Base-by-base conservation (phyloP, 2,888 invertebrate genomes). In the Carpatolechia fugitivella region DNA sequence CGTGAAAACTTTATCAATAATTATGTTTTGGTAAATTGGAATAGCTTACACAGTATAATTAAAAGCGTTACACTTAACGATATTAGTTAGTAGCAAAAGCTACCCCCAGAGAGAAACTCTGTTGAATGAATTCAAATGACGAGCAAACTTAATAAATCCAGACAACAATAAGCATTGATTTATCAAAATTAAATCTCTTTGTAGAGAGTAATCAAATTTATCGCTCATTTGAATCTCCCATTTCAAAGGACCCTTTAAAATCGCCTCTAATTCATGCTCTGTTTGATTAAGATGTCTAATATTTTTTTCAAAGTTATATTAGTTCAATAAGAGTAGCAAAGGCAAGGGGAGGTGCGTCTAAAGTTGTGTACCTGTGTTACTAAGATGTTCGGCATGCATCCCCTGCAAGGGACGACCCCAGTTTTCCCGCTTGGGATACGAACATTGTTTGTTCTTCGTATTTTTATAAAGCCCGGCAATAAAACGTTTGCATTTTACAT, bases 401-500 rank as follows among this genome's bases (percentile, higher is more conserved):
- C 64, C 60, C 64, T 20, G 24, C 29, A 24, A 44, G 44, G 44
- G 24, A 20, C 18, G 8, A 38, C 44, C 44, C 44, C 24, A 7
- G 13, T 24, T 13, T 44, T 13, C 44, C 44, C 66, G 72, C 70
- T 69, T 66, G 68, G 72, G 68, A 82, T 80, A 81, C 76, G 75
- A 74, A 78, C 76, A 82, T 85, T 88, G 85, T 89, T 90, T 89
- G 88, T 87, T 85, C 84, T 83, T 80, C 78, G 72, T 80, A 86
- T 86, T 88, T 85, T 85, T 85, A 80, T 78, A 85, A 81, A 83
- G 82, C 82, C 78, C 68, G 68, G 83, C 85, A 88, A 87, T 90
- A 89, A 88, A 90, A 89, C 80, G 84, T 87, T 87, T 84, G 83
- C 82, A 85, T 87, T 88, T 88, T 84, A 85, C 85, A 88, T 88